A percentile compares a stretch with the other conserved stretches of the same genome.
These are phyloP conservation scores for Drosophila merina DNA, from an alignment of 2,888 invertebrate species.

Conservation along the genomic window DNA sequence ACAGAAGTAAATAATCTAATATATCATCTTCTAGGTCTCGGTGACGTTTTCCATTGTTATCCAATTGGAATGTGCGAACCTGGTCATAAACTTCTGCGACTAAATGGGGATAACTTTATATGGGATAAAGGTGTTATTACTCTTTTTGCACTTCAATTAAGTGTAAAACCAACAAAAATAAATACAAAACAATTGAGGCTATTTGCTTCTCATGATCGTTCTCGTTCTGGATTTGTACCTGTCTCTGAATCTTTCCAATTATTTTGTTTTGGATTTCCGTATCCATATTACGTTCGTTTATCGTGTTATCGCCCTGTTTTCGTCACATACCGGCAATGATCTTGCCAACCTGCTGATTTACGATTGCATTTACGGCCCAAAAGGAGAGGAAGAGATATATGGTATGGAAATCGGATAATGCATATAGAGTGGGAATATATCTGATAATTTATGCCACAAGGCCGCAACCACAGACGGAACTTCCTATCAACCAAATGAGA, in stretches of 20 bases:
- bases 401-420: background rate
- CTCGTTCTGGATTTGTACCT: slow-evolving; percentile 15
- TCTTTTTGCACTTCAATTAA: slow-evolving; percentile 31
- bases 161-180: slow-evolving; percentile 18
- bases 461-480: slow-evolving; percentile 38
- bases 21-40: slow-evolving; percentile 1
- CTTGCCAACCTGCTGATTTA: slow-evolving; percentile 32
- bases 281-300: slow-evolving; percentile 31
- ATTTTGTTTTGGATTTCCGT: slow-evolving; percentile 51
- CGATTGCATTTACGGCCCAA: slow-evolving; percentile 29
- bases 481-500: slow-evolving; percentile 43
- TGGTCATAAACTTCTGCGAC: slow-evolving; percentile 18
- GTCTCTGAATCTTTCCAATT: slow-evolving; percentile 10
- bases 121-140: slow-evolving; percentile 21
- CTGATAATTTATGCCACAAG: slow-evolving; percentile 41
- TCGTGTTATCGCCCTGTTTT: slow-evolving; percentile 31
- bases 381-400: slow-evolving; percentile 4
- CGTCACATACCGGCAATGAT: slow-evolving; percentile 26
- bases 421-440: background rate
- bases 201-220: slow-evolving; percentile 11
- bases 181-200: slow-evolving; percentile 15
- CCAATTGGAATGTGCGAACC: slow-evolving; percentile 33
- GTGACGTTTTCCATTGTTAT: slow-evolving; percentile 25
- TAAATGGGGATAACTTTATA: slow-evolving; percentile 30
- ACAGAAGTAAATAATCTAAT: slow-evolving; percentile 2